These are phyloP conservation scores for Limnephilus auricula DNA, from an alignment of 2,888 invertebrate genomes.

Conservation along the genomic window DNA sequence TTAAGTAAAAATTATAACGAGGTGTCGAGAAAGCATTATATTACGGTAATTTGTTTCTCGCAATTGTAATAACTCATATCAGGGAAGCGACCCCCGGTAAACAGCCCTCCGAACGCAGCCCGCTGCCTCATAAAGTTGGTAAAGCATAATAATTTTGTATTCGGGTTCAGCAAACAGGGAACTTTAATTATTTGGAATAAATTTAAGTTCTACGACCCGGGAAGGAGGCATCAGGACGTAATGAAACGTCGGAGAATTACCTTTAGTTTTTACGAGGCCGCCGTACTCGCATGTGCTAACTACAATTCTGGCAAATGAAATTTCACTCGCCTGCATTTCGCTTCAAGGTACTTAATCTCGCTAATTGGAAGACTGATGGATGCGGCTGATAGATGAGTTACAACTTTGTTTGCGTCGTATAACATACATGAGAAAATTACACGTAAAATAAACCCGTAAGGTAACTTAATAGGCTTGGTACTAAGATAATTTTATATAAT, in stretches of 20 bases:
- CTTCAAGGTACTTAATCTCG: background rate
- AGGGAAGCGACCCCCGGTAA: background rate
- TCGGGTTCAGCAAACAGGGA: conserved; percentile 23
- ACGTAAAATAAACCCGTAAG: background rate
- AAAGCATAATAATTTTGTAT: background rate
- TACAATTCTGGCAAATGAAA: background rate
- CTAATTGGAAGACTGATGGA: background rate
- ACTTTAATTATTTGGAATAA: conserved; percentile 61
- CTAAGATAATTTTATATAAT: background rate
- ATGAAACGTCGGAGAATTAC: background rate
- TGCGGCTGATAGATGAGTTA: background rate
- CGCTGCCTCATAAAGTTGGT: background rate
- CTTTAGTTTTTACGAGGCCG: background rate
- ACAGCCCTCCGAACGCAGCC: background rate
- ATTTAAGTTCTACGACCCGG: conserved; percentile 28
- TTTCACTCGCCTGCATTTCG: conserved; percentile 8
- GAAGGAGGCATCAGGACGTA: background rate
- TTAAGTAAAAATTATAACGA: background rate
- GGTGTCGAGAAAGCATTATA: background rate
- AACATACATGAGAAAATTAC: background rate
- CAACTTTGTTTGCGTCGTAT: background rate
- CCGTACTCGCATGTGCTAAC: background rate
- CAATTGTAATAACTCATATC: background rate
- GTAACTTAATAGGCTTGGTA: background rate
- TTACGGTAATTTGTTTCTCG: background rate